Percentiles rank a stretch among this genome's conserved stretches.
These are phyloP conservation scores for Coluber constrictor DNA, from an alignment of 2,797 vertebrate genomes.

Conservation along the genomic window DNA sequence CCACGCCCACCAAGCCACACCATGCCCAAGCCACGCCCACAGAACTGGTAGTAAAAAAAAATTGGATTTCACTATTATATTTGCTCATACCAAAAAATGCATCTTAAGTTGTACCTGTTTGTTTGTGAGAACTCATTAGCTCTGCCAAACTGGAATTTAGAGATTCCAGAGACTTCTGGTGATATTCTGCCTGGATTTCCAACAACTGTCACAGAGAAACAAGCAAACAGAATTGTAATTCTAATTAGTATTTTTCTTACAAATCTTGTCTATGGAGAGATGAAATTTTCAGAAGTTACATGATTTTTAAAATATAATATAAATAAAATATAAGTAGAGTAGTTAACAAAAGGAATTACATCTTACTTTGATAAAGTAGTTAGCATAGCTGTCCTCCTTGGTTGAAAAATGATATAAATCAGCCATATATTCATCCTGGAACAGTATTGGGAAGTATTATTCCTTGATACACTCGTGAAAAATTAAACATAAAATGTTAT, in stretches of 20 bases:
- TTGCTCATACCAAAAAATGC: not conserved
- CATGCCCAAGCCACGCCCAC: too few species aligned
- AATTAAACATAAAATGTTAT: not conserved
- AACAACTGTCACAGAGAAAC: slow-evolving; percentile 75
- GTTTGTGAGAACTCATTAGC: slow-evolving; percentile 81
- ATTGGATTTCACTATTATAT: too few species aligned
- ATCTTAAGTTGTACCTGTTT: slow-evolving; percentile 69
- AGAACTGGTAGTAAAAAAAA: too few species aligned
- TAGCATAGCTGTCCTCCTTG: slow-evolving; percentile 90
- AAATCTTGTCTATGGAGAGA: not conserved
- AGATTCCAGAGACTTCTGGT: slow-evolving; percentile 82
- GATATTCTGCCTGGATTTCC: slow-evolving; percentile 91
- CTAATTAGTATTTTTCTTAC: not conserved
- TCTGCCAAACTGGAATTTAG: slow-evolving; percentile 82
- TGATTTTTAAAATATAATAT: not conserved
- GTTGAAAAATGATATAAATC: slow-evolving; percentile 94
- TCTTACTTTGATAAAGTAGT: slow-evolving; percentile 90
- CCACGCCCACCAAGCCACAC: too few species aligned
- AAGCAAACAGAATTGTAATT: not conserved
- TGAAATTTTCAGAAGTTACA: not conserved
- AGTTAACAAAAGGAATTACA: not conserved
- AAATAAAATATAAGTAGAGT: not conserved
- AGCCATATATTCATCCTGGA: slow-evolving; percentile 91
- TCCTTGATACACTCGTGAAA: not conserved
- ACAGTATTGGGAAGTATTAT: slow-evolving; percentile 14